phyloP scores from a whole-genome alignment of 2,888 invertebrate genomes.

The Lasioglossum pauxillum region DNA sequence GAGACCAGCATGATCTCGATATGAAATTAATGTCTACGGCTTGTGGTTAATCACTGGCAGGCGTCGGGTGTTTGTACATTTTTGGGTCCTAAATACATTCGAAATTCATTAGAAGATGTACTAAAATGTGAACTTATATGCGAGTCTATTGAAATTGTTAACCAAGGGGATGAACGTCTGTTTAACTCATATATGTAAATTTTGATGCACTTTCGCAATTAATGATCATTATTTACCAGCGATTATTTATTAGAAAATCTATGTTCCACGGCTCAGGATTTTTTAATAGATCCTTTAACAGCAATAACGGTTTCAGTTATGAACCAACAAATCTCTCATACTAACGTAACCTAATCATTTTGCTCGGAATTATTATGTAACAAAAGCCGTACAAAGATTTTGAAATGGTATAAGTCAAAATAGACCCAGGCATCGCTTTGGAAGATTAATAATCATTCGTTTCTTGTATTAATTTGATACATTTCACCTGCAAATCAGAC shows the following conservation, averaged over 20 bases:
- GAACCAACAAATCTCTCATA: neutral
- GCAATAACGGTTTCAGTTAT: neutral
- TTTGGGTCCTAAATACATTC: neutral
- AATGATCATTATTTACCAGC: neutral
- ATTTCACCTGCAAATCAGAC: too few species aligned
- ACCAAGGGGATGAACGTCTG: neutral
- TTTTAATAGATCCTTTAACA: neutral
- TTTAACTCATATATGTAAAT: neutral
- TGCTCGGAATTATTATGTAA: neutral
- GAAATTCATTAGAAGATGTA: neutral
- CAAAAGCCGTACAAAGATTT: too few species aligned
- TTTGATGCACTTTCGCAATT: neutral
- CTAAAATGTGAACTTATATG: neutral
- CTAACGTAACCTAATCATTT: neutral
- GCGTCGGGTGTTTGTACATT: neutral
- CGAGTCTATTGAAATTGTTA: neutral
- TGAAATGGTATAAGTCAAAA: too few species aligned
- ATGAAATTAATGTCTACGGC: neutral
- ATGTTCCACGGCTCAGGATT: neutral
- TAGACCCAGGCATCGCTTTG: too few species aligned
- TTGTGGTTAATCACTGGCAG: neutral
- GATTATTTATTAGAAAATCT: neutral
- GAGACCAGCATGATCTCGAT: neutral
- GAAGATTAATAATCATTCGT: too few species aligned
- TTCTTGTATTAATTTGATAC: too few species aligned